phyloP scores from a whole-genome alignment of 2,797 vertebrate genomes.

The Ceryle rudis region DNA sequence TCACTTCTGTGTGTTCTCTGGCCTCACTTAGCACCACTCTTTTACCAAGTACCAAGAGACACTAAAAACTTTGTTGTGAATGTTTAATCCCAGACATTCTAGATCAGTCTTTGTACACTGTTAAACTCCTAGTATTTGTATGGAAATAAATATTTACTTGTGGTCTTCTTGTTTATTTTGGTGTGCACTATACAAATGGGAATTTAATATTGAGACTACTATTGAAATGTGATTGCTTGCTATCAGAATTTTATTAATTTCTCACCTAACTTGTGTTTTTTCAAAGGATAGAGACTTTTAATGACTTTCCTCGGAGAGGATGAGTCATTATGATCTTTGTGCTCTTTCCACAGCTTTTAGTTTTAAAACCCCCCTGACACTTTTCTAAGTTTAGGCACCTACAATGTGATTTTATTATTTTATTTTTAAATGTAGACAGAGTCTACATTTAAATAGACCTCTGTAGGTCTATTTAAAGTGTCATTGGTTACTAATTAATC shows the following conservation, averaged over 20 bases:
- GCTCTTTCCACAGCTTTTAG: neutral
- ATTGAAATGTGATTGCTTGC: neutral
- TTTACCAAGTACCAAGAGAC: neutral
- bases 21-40: neutral
- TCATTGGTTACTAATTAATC: neutral
- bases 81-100: neutral
- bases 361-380: neutral
- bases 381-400: neutral
- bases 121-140: neutral
- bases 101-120: neutral
- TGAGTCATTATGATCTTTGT: conserved; percentile 11
- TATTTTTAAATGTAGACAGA: neutral
- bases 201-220: neutral
- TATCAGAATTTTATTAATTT: neutral
- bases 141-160: neutral
- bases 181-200: neutral
- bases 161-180: neutral
- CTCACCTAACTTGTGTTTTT: neutral
- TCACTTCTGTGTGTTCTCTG: neutral
- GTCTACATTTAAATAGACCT: neutral
- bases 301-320: neutral
- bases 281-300: neutral
- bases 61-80: neutral
- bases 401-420: neutral
- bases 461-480: neutral